These are phyloP conservation scores for Pantherophis guttatus DNA, from an alignment of 2,113 vertebrate genomes.

Conservation along the genomic window DNA sequence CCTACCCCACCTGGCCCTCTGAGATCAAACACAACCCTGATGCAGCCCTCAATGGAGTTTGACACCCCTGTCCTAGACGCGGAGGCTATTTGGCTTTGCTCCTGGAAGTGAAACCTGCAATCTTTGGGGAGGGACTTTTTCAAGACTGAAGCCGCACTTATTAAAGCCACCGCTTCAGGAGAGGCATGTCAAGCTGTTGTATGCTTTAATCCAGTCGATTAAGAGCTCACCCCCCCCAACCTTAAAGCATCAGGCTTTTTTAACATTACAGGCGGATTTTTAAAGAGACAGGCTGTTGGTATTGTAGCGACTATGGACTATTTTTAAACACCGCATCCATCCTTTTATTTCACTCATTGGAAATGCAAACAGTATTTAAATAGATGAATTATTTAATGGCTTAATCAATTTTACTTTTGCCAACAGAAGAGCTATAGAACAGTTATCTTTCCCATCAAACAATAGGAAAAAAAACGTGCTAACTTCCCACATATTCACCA, in stretches of 20 bases:
- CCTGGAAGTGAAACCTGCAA: not conserved
- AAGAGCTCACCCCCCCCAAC: not conserved
- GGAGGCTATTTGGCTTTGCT: not conserved
- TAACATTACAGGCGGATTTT: not conserved
- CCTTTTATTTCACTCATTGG: not conserved
- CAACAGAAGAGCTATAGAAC: not conserved
- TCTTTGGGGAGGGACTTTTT: not conserved
- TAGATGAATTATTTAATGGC: not conserved
- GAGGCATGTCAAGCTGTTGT: not conserved
- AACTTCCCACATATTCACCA: not conserved
- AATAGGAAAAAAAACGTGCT: not conserved
- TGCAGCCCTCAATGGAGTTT: too few relatives aligned
- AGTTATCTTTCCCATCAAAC: not conserved
- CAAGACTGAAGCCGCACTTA: not conserved
- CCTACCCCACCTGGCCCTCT: too few relatives aligned
- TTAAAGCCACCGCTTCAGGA: not conserved
- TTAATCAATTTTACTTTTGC: not conserved
- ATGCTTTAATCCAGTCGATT: not conserved
- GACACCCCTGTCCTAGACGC: not conserved
- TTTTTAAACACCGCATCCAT: not conserved
- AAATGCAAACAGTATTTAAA: conserved; percentile 2
- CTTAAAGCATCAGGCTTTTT: not conserved
- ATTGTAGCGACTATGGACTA: not conserved
- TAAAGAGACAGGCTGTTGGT: not conserved
- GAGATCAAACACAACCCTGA: too few relatives aligned